phyloP scores from a whole-genome alignment of 1,140 invertebrate genomes.

The Cephus cinctus region DNA sequence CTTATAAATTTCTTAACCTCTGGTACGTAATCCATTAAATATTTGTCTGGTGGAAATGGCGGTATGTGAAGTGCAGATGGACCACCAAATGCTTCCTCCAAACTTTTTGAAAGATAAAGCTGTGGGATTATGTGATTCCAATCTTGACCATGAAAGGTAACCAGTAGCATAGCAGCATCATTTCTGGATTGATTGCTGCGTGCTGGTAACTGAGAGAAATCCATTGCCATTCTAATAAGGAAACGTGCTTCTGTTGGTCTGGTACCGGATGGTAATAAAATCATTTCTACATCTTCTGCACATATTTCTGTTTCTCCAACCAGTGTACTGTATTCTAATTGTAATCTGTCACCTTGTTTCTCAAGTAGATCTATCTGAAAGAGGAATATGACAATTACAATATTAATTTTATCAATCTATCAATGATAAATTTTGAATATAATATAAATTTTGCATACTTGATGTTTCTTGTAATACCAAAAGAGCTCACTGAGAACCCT shows the following conservation, averaged over 20 bases:
- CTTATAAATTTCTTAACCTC: constrained; percentile 56
- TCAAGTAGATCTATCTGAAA: constrained; percentile 24
- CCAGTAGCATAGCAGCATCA: constrained; percentile 33
- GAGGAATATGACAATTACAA: neutral
- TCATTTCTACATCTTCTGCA: constrained; percentile 42
- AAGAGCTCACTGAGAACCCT: constrained; percentile 59
- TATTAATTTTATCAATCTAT: constrained; percentile 5
- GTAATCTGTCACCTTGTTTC: constrained; percentile 19
- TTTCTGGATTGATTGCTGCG: constrained; percentile 14
- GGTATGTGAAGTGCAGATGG: constrained; percentile 30
- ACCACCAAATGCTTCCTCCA: constrained; percentile 35
- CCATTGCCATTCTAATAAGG: constrained; percentile 39
- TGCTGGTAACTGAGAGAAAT: constrained; percentile 38
- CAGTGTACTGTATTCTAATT: constrained; percentile 38
- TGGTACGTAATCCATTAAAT: constrained; percentile 60
- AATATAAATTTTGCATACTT: constrained; percentile 42
- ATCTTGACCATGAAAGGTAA: constrained; percentile 36
- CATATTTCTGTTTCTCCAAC: constrained; percentile 23
- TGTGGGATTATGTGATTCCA: constrained; percentile 33
- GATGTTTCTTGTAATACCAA: constrained; percentile 57
- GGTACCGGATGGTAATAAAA: constrained; percentile 25
- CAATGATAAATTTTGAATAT: constrained; percentile 1
- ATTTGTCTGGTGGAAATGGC: constrained; percentile 41
- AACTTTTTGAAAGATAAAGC: constrained; percentile 40
- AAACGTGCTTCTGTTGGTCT: constrained; percentile 36